Evolutionary conservation across 2,797 vertebrate species (phyloP).

Genomic region (Coendou prehensilis): DNA sequence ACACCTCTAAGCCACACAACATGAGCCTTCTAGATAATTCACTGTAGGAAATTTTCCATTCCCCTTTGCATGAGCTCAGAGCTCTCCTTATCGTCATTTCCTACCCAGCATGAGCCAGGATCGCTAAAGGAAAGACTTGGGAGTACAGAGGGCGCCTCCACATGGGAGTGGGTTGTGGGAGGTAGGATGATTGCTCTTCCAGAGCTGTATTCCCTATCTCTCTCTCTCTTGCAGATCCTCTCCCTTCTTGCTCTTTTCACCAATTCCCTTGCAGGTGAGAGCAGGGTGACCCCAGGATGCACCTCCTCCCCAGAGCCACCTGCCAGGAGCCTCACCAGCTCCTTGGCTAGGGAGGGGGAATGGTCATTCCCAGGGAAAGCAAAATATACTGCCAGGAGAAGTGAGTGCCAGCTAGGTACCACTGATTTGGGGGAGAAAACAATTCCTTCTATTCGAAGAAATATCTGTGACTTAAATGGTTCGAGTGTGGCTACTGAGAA

Average conservation of each 20-base stretch:
- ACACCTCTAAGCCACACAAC: background rate
- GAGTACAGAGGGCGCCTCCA: fast-evolving
- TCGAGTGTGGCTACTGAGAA: background rate
- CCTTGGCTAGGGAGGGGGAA: background rate
- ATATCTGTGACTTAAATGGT: background rate
- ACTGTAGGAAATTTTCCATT: background rate
- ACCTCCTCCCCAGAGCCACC: background rate
- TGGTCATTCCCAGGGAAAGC: background rate
- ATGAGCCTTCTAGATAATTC: background rate
- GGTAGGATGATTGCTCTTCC: too few species aligned
- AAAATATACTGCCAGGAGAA: background rate
- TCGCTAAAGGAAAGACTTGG: background rate
- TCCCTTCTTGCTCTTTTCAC: too few species aligned
- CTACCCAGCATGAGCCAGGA: background rate
- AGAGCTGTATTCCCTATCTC: background rate
- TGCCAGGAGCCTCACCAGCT: background rate
- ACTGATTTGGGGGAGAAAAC: background rate
- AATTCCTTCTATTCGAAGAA: background rate
- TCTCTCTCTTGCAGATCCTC: background rate
- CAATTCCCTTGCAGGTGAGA: background rate
- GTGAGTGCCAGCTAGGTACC: too few species aligned
- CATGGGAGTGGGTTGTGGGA: background rate
- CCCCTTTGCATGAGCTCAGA: background rate
- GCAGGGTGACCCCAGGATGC: background rate
- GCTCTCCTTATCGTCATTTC: background rate